A percentile compares a stretch with the other conserved stretches of the same genome.
phyloP scores from a whole-genome alignment of 2,113 vertebrate species.

The Sciurus niger region DNA sequence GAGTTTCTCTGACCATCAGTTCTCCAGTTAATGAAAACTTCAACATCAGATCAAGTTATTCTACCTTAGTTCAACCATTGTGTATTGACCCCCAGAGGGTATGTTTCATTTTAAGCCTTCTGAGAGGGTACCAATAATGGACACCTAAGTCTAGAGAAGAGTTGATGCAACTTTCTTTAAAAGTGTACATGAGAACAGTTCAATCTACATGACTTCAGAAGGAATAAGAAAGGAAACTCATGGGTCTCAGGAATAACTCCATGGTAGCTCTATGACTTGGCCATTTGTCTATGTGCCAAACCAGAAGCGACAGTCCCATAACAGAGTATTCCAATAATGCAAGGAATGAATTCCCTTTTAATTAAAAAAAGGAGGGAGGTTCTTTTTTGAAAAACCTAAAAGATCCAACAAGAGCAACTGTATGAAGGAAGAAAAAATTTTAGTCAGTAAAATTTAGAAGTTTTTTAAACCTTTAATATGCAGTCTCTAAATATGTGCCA shows the following conservation, averaged over 20 bases:
- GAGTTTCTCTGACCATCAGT: constrained; percentile 68
- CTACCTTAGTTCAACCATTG: constrained; percentile 73
- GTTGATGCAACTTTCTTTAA: constrained; percentile 46
- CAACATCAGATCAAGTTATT: constrained; percentile 69
- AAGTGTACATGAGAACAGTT: constrained; percentile 44
- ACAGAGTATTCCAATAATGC: constrained; percentile 65
- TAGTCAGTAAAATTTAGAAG: constrained; percentile 65
- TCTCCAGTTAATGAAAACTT: constrained; percentile 76
- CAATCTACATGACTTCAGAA: constrained; percentile 32
- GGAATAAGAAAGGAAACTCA: constrained; percentile 53
- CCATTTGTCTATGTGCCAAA: constrained; percentile 65
- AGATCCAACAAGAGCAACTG: constrained; percentile 65
- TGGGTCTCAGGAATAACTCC: constrained; percentile 63
- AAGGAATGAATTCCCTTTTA: constrained; percentile 73
- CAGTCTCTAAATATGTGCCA: constrained; percentile 18
- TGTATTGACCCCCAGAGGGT: constrained; percentile 46
- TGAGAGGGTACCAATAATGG: neutral
- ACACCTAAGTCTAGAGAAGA: neutral
- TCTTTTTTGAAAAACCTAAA: constrained; percentile 72
- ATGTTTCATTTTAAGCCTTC: constrained; percentile 65
- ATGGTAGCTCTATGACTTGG: constrained; percentile 12
- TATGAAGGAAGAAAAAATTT: constrained; percentile 38
- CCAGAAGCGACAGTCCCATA: constrained; percentile 1
- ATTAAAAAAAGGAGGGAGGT: neutral
- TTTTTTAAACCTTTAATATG: constrained; percentile 42